These are phyloP conservation scores for Cyrtonyx montezumae DNA, from an alignment of 2,113 vertebrate species.

Conservation along the genomic window DNA sequence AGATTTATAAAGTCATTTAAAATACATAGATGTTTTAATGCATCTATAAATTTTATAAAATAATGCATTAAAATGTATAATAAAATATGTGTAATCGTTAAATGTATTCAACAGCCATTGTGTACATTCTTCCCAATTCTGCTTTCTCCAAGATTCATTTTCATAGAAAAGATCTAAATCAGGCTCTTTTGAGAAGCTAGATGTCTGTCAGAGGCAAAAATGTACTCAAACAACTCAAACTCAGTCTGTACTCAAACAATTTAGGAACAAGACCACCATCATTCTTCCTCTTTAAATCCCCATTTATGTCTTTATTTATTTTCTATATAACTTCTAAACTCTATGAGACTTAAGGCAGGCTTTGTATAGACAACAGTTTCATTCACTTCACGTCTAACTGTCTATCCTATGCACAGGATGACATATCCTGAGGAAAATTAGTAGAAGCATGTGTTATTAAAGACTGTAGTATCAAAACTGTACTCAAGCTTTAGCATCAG, in stretches of 20 bases:
- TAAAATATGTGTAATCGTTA: neutral
- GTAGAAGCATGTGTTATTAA: neutral
- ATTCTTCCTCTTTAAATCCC: neutral
- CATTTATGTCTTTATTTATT: neutral
- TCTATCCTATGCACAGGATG: neutral
- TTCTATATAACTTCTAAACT: neutral
- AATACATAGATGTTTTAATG: neutral
- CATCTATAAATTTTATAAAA: neutral
- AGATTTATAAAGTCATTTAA: neutral
- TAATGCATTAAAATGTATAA: neutral
- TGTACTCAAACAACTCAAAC: no score
- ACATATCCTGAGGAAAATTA: conserved; percentile 18
- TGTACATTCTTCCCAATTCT: neutral
- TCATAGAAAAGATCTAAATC: neutral
- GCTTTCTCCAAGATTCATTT: neutral
- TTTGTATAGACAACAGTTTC: neutral
- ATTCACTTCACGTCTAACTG: neutral
- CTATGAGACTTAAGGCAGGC: neutral
- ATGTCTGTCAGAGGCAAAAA: neutral
- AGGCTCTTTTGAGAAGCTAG: neutral
- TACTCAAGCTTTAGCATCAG: neutral
- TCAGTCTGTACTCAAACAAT: neutral
- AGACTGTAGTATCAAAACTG: neutral
- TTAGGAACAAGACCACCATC: neutral
- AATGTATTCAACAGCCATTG: neutral